phyloP scores from a whole-genome alignment of 2,113 vertebrate genomes.

The Axis porcinus region DNA sequence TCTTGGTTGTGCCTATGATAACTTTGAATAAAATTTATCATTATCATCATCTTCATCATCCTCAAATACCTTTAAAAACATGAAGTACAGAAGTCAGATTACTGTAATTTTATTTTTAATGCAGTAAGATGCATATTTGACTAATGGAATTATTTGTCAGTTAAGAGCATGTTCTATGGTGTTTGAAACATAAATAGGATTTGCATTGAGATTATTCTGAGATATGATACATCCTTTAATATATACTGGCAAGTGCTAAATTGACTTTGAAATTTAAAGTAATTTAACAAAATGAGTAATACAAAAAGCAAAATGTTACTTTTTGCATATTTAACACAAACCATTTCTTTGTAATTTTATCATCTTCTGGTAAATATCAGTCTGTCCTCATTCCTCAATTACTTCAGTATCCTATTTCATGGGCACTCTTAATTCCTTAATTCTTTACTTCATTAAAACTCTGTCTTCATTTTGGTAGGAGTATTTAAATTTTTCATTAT shows the following conservation, averaged over 20 bases:
- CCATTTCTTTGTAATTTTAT: slow-evolving; percentile 30
- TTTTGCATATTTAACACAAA: background rate
- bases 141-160: slow-evolving; percentile 47
- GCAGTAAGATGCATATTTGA: slow-evolving; percentile 35
- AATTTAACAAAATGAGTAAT: slow-evolving; percentile 25
- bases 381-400: background rate
- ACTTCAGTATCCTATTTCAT: slow-evolving; percentile 30
- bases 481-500: slow-evolving; percentile 66
- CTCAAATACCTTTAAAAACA: slow-evolving; percentile 42
- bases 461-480: slow-evolving; percentile 43
- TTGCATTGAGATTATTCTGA: slow-evolving; percentile 53
- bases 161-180: background rate
- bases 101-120: slow-evolving; percentile 53
- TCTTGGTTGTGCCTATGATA: slow-evolving; percentile 18
- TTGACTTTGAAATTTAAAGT: slow-evolving; percentile 45
- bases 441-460: slow-evolving; percentile 57
- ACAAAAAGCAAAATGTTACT: slow-evolving; percentile 20
- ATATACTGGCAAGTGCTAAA: slow-evolving; percentile 36
- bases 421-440: slow-evolving; percentile 47
- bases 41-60: background rate
- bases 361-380: background rate
- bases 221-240: slow-evolving; percentile 13
- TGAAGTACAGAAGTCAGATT: slow-evolving; percentile 22
- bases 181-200: slow-evolving; percentile 8
- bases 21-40: slow-evolving; percentile 41